Base-by-base conservation (phyloP, 1,140 invertebrate species). In the Drosophila santomea region DNA sequence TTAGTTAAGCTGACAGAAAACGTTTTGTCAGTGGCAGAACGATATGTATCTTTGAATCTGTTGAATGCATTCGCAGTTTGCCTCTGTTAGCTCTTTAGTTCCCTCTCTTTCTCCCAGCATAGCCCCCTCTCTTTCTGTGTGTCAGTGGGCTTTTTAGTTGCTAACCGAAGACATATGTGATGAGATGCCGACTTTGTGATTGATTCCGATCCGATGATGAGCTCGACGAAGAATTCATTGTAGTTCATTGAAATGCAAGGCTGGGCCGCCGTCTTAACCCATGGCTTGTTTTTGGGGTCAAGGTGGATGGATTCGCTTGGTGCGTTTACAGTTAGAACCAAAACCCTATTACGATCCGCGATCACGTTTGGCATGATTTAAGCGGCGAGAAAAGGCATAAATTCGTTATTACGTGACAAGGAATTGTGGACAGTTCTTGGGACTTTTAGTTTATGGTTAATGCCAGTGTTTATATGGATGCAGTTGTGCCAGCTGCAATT, bases 1-100 rank as follows among this genome's bases (percentile, higher is more conserved):
- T 60, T 78, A 85, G 78, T 78, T 86, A 86, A 86, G 80, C 82
- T 86, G 82, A 86, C 83, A 82, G 79, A 57, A 64, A 82, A 76
- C 66, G 71, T 61, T 83, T 88, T 78, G 79, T 76, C 83, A 76
- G 83, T 52, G 73, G 56, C 62, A 64, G 60, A 78, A 51, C 41
- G 74, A 78, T 82, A 66, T 82, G 78, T 78, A 78, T 81, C 69
- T 85, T 54, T 59, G 73, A 59, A 67, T 77, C 72, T 84, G 62
- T 60, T 74, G 78, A 47, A 60, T 81, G 82, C 82, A 81, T 72
- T 74, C 56, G 56, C 77, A 57, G 77, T 77, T 28, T 28, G 56
- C 54, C 35, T 74, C 59, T 74, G 62, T 74, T 58, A 71, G 67
- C 67, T 52, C 45, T 68, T 23, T 36, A 2, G 11, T 23, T 25